Evolutionary conservation across 2,888 invertebrate species (phyloP).

Genomic region (Apomyelois bistriatella): DNA sequence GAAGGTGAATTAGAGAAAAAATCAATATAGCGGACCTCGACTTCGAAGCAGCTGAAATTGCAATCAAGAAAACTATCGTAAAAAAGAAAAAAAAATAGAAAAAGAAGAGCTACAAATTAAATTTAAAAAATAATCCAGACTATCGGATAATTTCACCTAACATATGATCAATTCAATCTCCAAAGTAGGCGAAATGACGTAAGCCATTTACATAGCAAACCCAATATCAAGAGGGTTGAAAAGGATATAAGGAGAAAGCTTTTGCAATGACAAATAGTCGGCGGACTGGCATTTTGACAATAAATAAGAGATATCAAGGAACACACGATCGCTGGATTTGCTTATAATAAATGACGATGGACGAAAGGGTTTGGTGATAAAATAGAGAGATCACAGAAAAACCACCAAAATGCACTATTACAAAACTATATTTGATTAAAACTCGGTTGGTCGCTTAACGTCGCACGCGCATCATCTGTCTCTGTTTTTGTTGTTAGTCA

Average conservation of each 20-base stretch:
- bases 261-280: constrained; percentile 76
- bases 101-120: too few species aligned
- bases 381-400: neutral
- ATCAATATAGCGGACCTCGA: too few species aligned
- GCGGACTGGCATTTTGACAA: constrained; percentile 73
- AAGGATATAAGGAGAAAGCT: constrained; percentile 59
- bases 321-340: constrained; percentile 48
- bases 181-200: constrained; percentile 16
- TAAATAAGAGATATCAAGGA: constrained; percentile 74
- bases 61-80: too few species aligned
- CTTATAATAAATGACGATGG: constrained; percentile 75
- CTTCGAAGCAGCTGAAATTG: too few species aligned
- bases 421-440: too few species aligned
- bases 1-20: too few species aligned
- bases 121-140: too few species aligned
- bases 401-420: neutral
- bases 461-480: too few species aligned
- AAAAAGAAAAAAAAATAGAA: too few species aligned
- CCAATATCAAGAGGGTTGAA: constrained; percentile 43
- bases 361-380: constrained; percentile 58
- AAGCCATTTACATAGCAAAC: constrained; percentile 24
- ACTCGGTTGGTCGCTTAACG: too few species aligned
- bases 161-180: constrained; percentile 1
- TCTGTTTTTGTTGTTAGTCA: too few species aligned
- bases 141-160: neutral